phyloP scores from a whole-genome alignment of 2,888 invertebrate species.

The Masnerella sp. region DNA sequence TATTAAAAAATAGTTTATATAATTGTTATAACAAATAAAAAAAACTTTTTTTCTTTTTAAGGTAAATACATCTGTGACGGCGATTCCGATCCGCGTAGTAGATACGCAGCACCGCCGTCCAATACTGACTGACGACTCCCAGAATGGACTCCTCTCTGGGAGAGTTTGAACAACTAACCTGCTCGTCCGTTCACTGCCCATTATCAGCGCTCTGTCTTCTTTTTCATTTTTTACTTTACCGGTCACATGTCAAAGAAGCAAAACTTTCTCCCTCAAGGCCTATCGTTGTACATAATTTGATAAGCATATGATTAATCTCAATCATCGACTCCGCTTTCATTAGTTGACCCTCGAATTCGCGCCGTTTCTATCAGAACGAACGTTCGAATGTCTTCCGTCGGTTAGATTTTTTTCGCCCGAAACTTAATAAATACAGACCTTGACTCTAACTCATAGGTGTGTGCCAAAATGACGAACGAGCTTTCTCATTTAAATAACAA shows the following conservation, averaged over 20 bases:
- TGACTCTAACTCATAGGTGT: slow-evolving; percentile 39
- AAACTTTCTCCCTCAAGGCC: not conserved
- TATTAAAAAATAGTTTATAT: no score
- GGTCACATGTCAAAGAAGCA: slow-evolving; percentile 2
- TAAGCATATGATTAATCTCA: not conserved
- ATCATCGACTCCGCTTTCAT: slow-evolving; percentile 3
- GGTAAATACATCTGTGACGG: slow-evolving; percentile 92
- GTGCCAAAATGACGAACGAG: slow-evolving; percentile 38
- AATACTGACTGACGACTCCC: slow-evolving; percentile 73
- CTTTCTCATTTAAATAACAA: slow-evolving; percentile 23
- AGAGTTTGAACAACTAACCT: slow-evolving; percentile 70
- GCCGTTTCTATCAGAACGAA: slow-evolving; percentile 16
- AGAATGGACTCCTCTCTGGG: slow-evolving; percentile 72
- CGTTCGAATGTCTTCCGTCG: slow-evolving; percentile 43
- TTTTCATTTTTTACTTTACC: slow-evolving; percentile 2
- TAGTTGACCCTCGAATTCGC: slow-evolving; percentile 5
- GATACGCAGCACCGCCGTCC: slow-evolving; percentile 78
- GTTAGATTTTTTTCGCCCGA: no score
- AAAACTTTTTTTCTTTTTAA: slow-evolving; percentile 65
- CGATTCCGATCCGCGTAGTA: slow-evolving; percentile 80
- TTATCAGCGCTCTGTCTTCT: slow-evolving; percentile 20
- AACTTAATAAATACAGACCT: slow-evolving; percentile 56
- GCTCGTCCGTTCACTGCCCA: slow-evolving; percentile 71
- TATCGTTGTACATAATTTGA: slow-evolving; percentile 27
- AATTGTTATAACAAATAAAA: not conserved